phyloP scores from a whole-genome alignment of 2,797 vertebrate species.

The Thunnus albacares region DNA sequence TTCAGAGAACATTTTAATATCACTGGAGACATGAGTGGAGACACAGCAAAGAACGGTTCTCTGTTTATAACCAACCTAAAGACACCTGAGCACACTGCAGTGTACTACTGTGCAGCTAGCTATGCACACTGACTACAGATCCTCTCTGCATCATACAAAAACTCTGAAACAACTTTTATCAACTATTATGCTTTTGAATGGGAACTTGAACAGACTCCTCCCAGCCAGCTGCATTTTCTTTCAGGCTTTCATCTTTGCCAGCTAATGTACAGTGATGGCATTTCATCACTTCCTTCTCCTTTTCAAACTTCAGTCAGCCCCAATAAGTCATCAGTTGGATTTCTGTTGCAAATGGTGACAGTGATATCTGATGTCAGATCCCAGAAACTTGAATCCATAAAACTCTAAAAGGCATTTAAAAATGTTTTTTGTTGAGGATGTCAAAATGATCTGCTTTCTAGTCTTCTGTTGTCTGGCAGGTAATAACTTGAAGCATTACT shows the following conservation, averaged over 20 bases:
- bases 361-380: neutral
- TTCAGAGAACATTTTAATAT: conserved; percentile 42
- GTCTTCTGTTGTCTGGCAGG: conserved; percentile 13
- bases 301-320: too few relatives aligned
- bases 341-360: neutral
- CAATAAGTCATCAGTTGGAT: too few relatives aligned
- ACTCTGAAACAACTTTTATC: neutral
- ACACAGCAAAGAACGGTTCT: conserved; percentile 43
- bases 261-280: too few relatives aligned
- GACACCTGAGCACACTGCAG: conserved; percentile 45
- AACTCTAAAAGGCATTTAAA: neutral
- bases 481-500: neutral
- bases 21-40: conserved; percentile 45
- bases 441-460: conserved; percentile 14
- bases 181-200: neutral
- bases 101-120: conserved; percentile 76
- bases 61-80: conserved; percentile 40
- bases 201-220: too few relatives aligned
- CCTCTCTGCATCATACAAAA: neutral
- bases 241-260: too few relatives aligned
- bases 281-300: too few relatives aligned
- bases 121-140: conserved; percentile 40
- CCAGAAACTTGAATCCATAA: neutral
- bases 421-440: neutral
- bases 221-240: too few relatives aligned